A percentile compares a stretch with the other conserved stretches of the same genome.
Evolutionary conservation across 2,888 invertebrate species (phyloP).

Genomic region (Calliscelio sp.): DNA sequence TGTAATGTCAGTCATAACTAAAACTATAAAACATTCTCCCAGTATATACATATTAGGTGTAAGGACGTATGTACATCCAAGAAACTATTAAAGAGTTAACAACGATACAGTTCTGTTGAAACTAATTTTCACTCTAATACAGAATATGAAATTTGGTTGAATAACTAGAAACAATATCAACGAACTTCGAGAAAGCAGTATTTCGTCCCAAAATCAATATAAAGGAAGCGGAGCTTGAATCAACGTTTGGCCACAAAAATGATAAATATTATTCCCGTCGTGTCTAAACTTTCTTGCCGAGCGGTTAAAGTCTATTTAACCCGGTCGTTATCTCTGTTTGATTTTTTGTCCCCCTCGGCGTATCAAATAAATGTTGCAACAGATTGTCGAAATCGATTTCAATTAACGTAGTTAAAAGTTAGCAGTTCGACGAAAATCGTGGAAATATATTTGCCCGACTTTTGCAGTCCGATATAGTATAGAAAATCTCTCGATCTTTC

Average conservation of each 20-base stretch:
- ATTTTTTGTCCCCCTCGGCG: constrained; percentile 13
- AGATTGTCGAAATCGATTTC: constrained; percentile 66
- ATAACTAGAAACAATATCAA: too few relatives aligned
- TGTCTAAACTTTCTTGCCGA: background rate
- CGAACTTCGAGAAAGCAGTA: too few relatives aligned
- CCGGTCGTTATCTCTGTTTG: background rate
- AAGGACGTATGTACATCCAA: too few relatives aligned
- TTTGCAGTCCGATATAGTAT: constrained; percentile 43
- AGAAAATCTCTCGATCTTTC: constrained; percentile 45
- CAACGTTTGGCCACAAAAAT: background rate
- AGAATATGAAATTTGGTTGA: too few relatives aligned
- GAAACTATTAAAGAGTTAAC: too few relatives aligned
- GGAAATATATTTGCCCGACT: constrained; percentile 63
- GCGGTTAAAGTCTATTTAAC: constrained; percentile 8
- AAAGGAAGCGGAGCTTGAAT: too few relatives aligned
- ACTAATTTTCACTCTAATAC: too few relatives aligned
- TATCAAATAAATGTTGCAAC: constrained; percentile 56
- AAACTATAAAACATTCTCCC: too few relatives aligned
- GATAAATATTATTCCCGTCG: background rate
- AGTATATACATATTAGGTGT: too few relatives aligned
- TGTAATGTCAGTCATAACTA: too few relatives aligned
- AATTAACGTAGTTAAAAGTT: constrained; percentile 56
- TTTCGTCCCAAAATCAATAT: too few relatives aligned
- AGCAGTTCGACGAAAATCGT: constrained; percentile 51
- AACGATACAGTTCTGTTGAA: too few relatives aligned